Base-by-base conservation (phyloP, 2,113 vertebrate species). In the Tenebrosternarchus preto region DNA sequence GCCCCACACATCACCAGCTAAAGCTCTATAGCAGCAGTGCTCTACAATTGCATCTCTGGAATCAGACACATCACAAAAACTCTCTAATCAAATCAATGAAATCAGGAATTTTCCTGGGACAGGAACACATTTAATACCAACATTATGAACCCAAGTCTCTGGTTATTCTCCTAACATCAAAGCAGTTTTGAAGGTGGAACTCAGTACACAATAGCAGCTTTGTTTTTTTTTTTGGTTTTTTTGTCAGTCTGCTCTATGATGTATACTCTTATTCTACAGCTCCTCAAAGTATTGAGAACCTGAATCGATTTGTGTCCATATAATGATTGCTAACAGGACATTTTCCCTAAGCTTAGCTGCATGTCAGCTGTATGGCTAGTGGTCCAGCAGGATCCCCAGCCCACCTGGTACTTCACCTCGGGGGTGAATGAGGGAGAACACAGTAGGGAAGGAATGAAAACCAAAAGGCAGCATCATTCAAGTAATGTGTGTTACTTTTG, bases 271-370 rank as follows among this genome's bases (percentile, higher is more conserved):
- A 36, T 22, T 5, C 25, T 83, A 43, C 63, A 73, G 69, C 50
- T 71, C 67, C 79, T 77, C 19, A 71, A 86, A 17, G 69, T n/a
- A 53, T 22, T 4, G 81, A 89, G 60, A 1, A 56, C 63, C 82
- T 84, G 77, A 85, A 85, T 86, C 17, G 77, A 72, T 86, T 83
- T 77, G 83, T 86, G 84, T 81, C 74, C 46, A 46, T 50, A 1
- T 50, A 12, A 50, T 50, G 12, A 24, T 36, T 36, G 76, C 67
- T 74, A 20, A 25, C 88, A 80, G 91, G 90, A 90, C 87, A 78
- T 80, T 36, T 72, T 53, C 78, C 87, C 86, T 89, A 90, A 88
- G 87, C 85, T n/a, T 80, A 88, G 90, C 85, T 83, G 76, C 64
- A 81, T 53, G 67, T 85, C 85, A 86, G 85, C 80, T n/a, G 55